Base-by-base conservation (phyloP, 2,797 vertebrate species). In the Varecia variegata region DNA sequence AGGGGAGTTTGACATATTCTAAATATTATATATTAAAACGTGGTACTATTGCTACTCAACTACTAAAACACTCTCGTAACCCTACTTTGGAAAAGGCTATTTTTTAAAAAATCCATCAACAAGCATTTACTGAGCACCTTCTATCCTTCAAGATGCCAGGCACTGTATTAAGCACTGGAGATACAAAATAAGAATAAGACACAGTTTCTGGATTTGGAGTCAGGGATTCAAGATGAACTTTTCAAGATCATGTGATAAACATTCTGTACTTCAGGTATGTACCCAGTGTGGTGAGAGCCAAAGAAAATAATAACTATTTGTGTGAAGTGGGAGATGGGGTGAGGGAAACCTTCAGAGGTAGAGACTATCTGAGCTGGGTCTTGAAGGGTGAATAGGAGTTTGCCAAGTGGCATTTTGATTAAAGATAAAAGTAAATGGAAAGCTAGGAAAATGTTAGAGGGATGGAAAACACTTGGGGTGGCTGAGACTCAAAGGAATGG, bases 301-400 rank as follows among this genome's bases (percentile, higher is more conserved):
- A 80, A 94, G 45, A 96, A 80, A n/a, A 80, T 45, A 84, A 68
- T 79, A 83, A 89, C 80, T 90, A 71, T 89, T 83, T 65, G 88
- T 85, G 23, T 25, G 38, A 60, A 25, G 30, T 47, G 50, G 32
- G 38, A 89, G 43, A 84, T 8, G 45, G 80, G 17, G 5, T 88
- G 40, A 71, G 35, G 74, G 52, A 90, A 91, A 96, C 14, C 25
- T 87, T 91, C 80, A 56, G 9, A 91, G 12, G n/a, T 38, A 80
- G 45, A 65, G 65, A 92, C 82, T 56, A 91, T 83, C 58, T 86
- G 47, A 95, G 12, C 10, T 50, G 70, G 60, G 65, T 94, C 71
- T 81, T 92, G 65, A 97, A 77, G 68, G 45, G 50, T 91, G 76
- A 87, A 38, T 56, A 97, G 83, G 93, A 97, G 93, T 95, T 87